These are phyloP conservation scores for Diarsia dahlii DNA, from an alignment of 2,888 invertebrate genomes.

Conservation along the genomic window DNA sequence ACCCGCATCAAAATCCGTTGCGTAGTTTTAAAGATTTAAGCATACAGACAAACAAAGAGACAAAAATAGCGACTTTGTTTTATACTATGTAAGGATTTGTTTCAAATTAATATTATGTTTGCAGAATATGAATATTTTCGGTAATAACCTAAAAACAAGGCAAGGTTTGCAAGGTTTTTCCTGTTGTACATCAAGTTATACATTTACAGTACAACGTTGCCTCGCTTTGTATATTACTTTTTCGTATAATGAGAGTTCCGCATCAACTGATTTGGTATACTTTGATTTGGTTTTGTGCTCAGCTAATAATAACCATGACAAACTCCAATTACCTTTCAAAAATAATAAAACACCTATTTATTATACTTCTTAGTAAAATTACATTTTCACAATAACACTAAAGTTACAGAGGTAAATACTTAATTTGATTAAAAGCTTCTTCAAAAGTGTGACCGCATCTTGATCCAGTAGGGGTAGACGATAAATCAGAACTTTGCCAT, in stretches of 20 bases:
- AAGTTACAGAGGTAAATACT: constrained; percentile 70
- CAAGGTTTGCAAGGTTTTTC: background rate
- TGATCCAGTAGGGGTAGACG: constrained; percentile 69
- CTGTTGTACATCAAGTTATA: background rate
- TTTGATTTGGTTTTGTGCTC: background rate
- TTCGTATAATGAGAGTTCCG: too few species aligned
- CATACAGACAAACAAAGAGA: too few species aligned
- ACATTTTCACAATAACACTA: constrained; percentile 58
- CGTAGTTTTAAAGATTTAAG: too few species aligned
- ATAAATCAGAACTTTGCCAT: constrained; percentile 88
- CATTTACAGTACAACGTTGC: too few species aligned
- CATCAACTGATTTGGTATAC: too few species aligned
- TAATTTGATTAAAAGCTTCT: constrained; percentile 81
- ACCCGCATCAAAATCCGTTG: too few species aligned
- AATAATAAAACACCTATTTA: constrained; percentile 3
- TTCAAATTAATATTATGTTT: too few species aligned
- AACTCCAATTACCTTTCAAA: background rate
- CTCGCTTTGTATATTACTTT: too few species aligned
- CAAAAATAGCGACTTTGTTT: too few species aligned
- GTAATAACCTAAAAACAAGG: background rate
- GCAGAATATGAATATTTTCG: background rate
- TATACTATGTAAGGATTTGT: too few species aligned
- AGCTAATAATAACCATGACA: background rate
- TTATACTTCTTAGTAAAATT: constrained; percentile 38
- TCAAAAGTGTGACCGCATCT: constrained; percentile 76